Evolutionary conservation across 2,797 vertebrate species (phyloP).

Genomic region (Fringilla coelebs): DNA sequence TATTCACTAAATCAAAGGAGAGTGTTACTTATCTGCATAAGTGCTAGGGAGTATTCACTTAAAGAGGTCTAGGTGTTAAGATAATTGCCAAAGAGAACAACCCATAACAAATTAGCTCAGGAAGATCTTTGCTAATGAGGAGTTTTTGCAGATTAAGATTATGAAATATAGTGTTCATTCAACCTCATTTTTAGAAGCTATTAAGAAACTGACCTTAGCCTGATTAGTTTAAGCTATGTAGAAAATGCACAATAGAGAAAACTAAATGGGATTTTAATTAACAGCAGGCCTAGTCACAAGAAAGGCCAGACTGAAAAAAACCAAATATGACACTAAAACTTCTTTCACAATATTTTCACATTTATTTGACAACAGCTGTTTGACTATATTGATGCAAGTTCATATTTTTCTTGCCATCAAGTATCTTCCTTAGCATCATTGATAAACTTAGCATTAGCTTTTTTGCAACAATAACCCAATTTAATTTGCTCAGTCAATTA

Average conservation of each 20-base stretch:
- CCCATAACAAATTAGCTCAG: not conserved
- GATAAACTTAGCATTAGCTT: not conserved
- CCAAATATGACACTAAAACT: not conserved
- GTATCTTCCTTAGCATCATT: not conserved
- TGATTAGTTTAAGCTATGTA: not conserved
- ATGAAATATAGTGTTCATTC: not conserved
- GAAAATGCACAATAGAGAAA: not conserved
- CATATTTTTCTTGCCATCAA: not conserved
- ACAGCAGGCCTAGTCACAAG: not conserved
- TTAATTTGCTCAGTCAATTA: slow-evolving; percentile 19
- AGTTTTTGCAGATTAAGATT: not conserved
- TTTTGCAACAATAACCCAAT: not conserved
- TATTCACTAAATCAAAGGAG: not conserved
- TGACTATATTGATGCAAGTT: not conserved
- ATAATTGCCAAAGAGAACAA: not conserved
- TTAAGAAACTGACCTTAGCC: not conserved
- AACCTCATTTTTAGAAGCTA: not conserved
- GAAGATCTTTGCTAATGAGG: not conserved
- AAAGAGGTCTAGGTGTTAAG: not conserved
- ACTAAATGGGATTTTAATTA: not conserved
- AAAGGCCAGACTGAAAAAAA: not conserved
- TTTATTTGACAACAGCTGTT: not conserved
- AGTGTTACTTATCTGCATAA: not conserved
- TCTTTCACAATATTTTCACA: not conserved
- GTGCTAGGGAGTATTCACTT: not conserved